Percentiles rank a stretch among this genome's conserved stretches.
phyloP scores from a whole-genome alignment of 2,888 invertebrate species.

The Synanthedon tipuliformis region DNA sequence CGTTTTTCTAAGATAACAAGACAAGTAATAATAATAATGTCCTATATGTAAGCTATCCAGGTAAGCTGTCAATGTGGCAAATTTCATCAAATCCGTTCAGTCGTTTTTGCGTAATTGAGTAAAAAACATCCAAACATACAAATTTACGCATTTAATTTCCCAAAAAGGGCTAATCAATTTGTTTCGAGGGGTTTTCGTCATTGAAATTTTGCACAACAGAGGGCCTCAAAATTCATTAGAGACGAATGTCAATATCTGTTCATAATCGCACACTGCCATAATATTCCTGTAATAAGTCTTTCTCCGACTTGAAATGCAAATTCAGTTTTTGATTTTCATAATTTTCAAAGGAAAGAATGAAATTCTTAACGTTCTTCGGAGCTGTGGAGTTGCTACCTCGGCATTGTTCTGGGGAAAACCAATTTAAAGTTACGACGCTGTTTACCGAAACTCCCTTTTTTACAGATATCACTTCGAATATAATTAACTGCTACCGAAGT shows the following conservation, averaged over 20 bases:
- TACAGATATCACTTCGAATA: slow-evolving; percentile 36
- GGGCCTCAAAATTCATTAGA: slow-evolving; percentile 1
- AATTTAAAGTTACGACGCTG: slow-evolving; percentile 43
- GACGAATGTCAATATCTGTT: slow-evolving; percentile 4
- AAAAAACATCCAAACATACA: too few species aligned
- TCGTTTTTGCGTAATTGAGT: too few species aligned
- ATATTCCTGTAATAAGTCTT: slow-evolving; percentile 7
- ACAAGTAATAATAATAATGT: too few species aligned
- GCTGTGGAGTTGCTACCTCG: slow-evolving; percentile 11
- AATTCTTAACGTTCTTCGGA: slow-evolving; percentile 22
- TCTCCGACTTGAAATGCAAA: slow-evolving; percentile 8
- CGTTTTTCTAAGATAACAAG: too few species aligned
- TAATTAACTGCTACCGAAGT: slow-evolving; percentile 31
- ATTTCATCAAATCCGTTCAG: too few species aligned
- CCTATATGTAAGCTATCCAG: too few species aligned
- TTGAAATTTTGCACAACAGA: neutral
- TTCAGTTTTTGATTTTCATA: slow-evolving; percentile 10
- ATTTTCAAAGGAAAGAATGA: slow-evolving; percentile 26
- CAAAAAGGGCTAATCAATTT: too few species aligned
- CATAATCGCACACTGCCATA: slow-evolving; percentile 6
- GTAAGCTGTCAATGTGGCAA: too few species aligned
- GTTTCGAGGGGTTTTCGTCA: too few species aligned
- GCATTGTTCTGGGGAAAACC: slow-evolving; percentile 23
- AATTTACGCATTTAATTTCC: too few species aligned
- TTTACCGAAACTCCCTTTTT: slow-evolving; percentile 38